Conservation (phyloP, 1,140 invertebrate genomes). For the Tetranychus urticae region DNA sequence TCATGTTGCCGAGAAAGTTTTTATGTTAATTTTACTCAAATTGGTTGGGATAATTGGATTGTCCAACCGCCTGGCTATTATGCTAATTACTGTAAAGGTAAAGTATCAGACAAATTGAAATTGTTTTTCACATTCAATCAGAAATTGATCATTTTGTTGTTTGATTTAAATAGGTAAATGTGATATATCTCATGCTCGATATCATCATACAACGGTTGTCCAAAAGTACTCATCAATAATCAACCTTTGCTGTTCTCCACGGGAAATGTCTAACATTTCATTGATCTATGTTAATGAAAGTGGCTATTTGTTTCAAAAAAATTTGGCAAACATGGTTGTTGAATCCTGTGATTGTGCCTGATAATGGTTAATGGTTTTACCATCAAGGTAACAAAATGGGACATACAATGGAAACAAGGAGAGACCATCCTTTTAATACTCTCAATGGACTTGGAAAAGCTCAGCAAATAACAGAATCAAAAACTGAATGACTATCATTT, state of each 20-base stretch:
- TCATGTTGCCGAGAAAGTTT: constrained; percentile 8
- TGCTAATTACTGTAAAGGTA: constrained; percentile 11
- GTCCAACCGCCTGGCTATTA: constrained; percentile 8
- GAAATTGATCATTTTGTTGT: too few relatives aligned
- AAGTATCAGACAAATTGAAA: not conserved
- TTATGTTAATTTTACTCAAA: constrained; percentile 10
- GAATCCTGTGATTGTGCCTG: constrained; percentile 11
- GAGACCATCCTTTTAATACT: too few relatives aligned
- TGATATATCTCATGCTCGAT: constrained; percentile 10
- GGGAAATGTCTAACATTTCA: constrained; percentile 8
- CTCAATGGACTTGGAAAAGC: too few relatives aligned
- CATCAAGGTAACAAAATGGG: too few relatives aligned
- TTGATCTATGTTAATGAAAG: constrained; percentile 10
- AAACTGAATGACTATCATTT: too few relatives aligned
- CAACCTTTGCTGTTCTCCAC: constrained; percentile 10
- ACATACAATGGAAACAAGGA: too few relatives aligned
- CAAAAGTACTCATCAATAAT: constrained; percentile 8
- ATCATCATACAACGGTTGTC: constrained; percentile 10
- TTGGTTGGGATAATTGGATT: constrained; percentile 12
- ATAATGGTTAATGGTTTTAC: not conserved
- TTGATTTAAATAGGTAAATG: constrained; percentile 11
- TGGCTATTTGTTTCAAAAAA: constrained; percentile 7
- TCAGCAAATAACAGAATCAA: too few relatives aligned
- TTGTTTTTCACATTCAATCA: too few relatives aligned
- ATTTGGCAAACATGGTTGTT: constrained; percentile 11